Base-by-base conservation (phyloP, 2,797 vertebrate genomes). In the Leucoraja ocellata region DNA sequence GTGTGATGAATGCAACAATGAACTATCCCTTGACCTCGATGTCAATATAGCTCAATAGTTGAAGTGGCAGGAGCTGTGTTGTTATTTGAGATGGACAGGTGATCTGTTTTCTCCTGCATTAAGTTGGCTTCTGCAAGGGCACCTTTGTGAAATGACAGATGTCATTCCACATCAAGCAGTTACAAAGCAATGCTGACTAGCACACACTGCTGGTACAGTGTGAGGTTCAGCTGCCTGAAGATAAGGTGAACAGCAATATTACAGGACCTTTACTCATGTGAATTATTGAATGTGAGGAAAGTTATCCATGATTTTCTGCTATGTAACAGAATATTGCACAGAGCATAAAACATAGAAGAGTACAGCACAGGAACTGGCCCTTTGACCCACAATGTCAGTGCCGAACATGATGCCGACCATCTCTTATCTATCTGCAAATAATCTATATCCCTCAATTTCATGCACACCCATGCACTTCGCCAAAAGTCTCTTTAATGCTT, bases 1-100 rank as follows among this genome's bases (percentile, higher is more conserved):
- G 8, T 36, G 39, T 39, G 18, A 54, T 91, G 68, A 46, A 21
- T 91, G 68, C 36, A 73, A 74, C 68, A 91, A 71, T 71, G 84
- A 88, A 28, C 68, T 91, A 74, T 46, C 39, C 68, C 68, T 71
- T 91, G 90, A 91, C 90, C 68, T 74, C 39, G 36, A 32, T 91
- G 90, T 91, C 90, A 91, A 91, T 91, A 91, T 23, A 91, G 90
- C 68, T 91, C 68, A 91, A 73, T 91, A 91, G 90, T 39, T 91
- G 90, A 74, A 91, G 23, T 54, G 36, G 21, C 65, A 91, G 68
- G 68, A 91, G 65, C 65, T 91, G 90, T 91, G 90, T 74, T 91
- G 68, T 74, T 54, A 65, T 74, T 28, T 91, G 23, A 91, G 90
- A 74, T 91, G 68, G 90, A 91, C 68, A 91, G 68, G 90, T 74